Evolutionary conservation across 2,113 vertebrate species (phyloP).

Genomic region (Canis aureus): DNA sequence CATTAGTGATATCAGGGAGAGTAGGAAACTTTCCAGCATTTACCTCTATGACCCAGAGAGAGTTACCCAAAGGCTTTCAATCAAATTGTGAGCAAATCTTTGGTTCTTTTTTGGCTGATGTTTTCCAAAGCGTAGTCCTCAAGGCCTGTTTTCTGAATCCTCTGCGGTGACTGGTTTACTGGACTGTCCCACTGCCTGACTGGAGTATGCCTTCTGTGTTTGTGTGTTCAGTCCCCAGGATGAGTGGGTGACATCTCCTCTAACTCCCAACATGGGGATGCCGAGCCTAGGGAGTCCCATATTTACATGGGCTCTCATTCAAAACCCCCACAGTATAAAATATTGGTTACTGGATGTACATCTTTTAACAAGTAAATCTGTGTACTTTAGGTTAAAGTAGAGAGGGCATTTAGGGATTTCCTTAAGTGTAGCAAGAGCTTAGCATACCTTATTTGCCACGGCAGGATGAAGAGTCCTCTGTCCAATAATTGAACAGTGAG

Average conservation of each 20-base stretch:
- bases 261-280: not conserved
- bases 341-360: not conserved
- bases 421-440: not conserved
- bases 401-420: not conserved
- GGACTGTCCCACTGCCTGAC: not conserved
- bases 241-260: not conserved
- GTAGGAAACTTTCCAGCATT: not conserved
- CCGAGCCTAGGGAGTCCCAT: not conserved
- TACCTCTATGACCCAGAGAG: not conserved
- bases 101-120: not conserved
- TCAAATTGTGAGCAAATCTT: not conserved
- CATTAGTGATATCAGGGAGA: not conserved
- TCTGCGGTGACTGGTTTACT: not conserved
- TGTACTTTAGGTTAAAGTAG: not conserved
- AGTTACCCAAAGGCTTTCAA: not conserved
- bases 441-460: slow-evolving; percentile 7
- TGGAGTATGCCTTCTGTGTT: not conserved
- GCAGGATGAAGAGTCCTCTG: not conserved
- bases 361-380: not conserved
- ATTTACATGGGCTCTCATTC: not conserved
- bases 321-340: not conserved
- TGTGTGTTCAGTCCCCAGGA: not conserved
- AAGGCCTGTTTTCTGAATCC: not conserved
- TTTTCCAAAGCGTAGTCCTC: not conserved
- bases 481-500: not conserved